A percentile compares a stretch with the other conserved stretches of the same genome.
phyloP scores from a whole-genome alignment of 1,140 invertebrate species.

The Octopus sinensis region DNA sequence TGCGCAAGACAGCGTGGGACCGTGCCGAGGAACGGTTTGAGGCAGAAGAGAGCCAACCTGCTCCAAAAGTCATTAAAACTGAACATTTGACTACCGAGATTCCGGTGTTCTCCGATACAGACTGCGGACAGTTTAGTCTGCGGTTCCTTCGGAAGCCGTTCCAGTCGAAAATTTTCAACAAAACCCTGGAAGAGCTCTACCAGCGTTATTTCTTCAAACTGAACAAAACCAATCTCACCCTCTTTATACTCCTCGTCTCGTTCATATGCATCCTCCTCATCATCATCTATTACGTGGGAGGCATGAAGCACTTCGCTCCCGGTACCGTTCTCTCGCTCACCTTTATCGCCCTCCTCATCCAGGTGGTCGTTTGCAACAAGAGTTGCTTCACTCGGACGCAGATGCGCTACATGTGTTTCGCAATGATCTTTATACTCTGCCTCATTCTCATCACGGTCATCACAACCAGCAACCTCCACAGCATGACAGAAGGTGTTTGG shows the following conservation, averaged over 20 bases:
- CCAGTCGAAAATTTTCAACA: constrained; percentile 43
- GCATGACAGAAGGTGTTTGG: constrained; percentile 64
- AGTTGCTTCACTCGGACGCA: constrained; percentile 84
- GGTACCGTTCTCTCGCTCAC: constrained; percentile 51
- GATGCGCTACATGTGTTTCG: constrained; percentile 76
- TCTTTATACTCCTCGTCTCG: constrained; percentile 74
- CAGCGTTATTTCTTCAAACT: constrained; percentile 88
- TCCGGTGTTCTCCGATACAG: constrained; percentile 18
- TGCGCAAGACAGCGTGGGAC: constrained; percentile 48
- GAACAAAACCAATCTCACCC: constrained; percentile 85
- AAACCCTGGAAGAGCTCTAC: constrained; percentile 76
- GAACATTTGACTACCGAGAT: constrained; percentile 24
- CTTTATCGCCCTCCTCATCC: constrained; percentile 61
- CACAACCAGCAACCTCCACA: constrained; percentile 55
- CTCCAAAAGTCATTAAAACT: constrained; percentile 15
- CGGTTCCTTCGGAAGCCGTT: constrained; percentile 33
- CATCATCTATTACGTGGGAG: constrained; percentile 54
- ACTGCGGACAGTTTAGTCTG: constrained; percentile 17
- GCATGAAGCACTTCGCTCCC: constrained; percentile 38
- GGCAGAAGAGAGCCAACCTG: constrained; percentile 22
- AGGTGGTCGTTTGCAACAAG: constrained; percentile 73
- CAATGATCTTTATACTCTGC: constrained; percentile 71
- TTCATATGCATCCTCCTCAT: constrained; percentile 67
- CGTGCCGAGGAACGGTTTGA: constrained; percentile 41
- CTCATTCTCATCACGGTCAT: constrained; percentile 63